Evolutionary conservation across 1,140 invertebrate genomes (phyloP).

Genomic region (Tetramorium simillimum): DNA sequence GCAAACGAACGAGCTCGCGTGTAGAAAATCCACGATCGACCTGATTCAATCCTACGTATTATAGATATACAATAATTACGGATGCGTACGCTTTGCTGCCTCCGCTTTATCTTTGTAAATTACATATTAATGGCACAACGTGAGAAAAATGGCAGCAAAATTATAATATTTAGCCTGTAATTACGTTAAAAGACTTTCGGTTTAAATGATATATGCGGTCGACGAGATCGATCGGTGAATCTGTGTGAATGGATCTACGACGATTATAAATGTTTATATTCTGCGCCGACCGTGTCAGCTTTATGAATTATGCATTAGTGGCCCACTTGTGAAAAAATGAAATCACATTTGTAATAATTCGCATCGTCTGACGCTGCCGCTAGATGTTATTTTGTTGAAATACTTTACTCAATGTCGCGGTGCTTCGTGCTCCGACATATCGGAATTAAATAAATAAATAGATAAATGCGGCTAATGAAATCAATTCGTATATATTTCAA

Average conservation of each 20-base stretch:
- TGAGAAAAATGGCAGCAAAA: neutral
- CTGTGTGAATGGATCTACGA: neutral
- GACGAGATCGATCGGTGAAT: neutral
- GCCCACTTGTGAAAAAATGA: neutral
- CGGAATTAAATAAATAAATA: constrained; percentile 21
- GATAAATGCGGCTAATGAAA: neutral
- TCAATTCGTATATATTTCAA: constrained; percentile 1
- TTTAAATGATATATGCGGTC: neutral
- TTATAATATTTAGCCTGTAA: neutral
- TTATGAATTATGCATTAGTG: constrained; percentile 34
- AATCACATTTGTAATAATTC: constrained; percentile 12
- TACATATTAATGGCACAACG: neutral
- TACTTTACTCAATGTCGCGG: neutral
- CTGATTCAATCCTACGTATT: constrained; percentile 8
- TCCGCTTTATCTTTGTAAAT: neutral
- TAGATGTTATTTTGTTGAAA: neutral
- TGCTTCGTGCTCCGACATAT: neutral
- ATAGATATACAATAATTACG: constrained; percentile 12
- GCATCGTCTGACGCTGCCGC: neutral
- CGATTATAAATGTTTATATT: constrained; percentile 19
- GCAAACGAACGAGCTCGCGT: constrained; percentile 38
- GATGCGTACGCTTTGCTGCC: neutral
- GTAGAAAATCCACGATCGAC: constrained; percentile 64
- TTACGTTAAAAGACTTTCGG: neutral
- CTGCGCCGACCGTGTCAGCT: neutral